Evolutionary conservation across 2,797 vertebrate genomes (phyloP), one percentile per base, ranked within the genome.

Genomic region (Capromys pilorides): DNA sequence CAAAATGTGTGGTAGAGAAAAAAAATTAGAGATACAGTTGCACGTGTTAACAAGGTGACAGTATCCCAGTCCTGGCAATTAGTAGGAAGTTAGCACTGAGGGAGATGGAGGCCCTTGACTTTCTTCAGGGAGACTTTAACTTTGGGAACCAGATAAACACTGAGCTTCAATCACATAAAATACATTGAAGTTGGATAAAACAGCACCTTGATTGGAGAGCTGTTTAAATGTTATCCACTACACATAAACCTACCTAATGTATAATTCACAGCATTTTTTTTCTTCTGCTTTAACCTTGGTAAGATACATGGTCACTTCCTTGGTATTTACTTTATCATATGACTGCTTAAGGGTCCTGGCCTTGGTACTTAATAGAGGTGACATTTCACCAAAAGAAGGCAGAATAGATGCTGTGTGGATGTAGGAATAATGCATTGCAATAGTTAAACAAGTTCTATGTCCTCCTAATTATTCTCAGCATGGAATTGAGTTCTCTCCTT

Each of bases 401-500:
- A 97, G 73, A 98, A 90, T 67, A 96, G 73, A 95, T 93, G 73
- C 5, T 5, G 3, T 94, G 51, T 61, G 92, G 75, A 26, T 33
- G 69, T 95, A 96, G 85, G 67, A 97, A 94, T 87, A 97, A 77
- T 93, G 71, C 54, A 94, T 93, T 54, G 61, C 75, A 97, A 97
- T 97, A 97, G 97, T 91, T 91, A 95, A 96, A 95, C 92, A 96
- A 98, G 94, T 96, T 80, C 87, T 91, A 87, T 97, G 92, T 93
- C 90, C 69, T 94, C 91, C 92, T 98, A 98, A 98, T 97, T 98
- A 97, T 97, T 97, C 95, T 95, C 97, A 97, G 96, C 95, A 51
- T 97, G 97, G 91, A 95, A 97, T 82, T 96, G 96, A 45, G 78
- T 97, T 97, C 88, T 96, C 80, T 98, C 89, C 84, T 97, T 96